Percentiles rank a stretch among this genome's conserved stretches.
phyloP scores from a whole-genome alignment of 2,113 vertebrate genomes.

The Leptobrachium leishanense region DNA sequence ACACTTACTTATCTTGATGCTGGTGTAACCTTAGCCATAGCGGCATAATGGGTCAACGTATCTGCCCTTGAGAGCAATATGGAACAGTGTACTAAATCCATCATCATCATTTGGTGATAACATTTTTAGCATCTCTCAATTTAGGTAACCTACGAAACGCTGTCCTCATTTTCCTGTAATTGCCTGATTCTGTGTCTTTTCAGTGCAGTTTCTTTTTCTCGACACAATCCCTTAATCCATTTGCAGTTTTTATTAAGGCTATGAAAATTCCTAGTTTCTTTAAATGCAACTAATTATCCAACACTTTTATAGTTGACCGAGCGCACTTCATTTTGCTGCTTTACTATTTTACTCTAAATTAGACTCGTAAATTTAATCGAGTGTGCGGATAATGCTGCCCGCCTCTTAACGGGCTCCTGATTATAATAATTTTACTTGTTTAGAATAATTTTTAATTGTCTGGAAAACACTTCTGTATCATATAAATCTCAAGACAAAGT shows the following conservation, averaged over 20 bases:
- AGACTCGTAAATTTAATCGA: not conserved
- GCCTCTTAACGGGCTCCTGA: not conserved
- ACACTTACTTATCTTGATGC: too few species aligned
- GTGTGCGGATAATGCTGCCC: not conserved
- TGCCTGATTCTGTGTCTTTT: too few species aligned
- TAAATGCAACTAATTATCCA: not conserved
- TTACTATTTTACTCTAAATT: not conserved
- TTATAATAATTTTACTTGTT: not conserved
- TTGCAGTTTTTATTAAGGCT: not conserved
- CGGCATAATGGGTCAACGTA: too few species aligned
- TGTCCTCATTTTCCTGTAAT: too few species aligned
- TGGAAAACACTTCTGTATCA: not conserved
- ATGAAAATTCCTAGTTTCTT: not conserved
- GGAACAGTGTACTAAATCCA: too few species aligned
- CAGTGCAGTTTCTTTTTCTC: too few species aligned
- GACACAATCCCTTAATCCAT: too few species aligned
- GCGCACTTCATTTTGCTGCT: not conserved
- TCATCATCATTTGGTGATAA: too few species aligned
- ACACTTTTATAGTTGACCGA: not conserved
- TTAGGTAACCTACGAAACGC: too few species aligned
- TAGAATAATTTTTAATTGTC: not conserved
- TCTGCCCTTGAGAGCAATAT: too few species aligned
- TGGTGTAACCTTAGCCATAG: too few species aligned
- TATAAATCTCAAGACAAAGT: not conserved
- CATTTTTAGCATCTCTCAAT: too few species aligned